Conservation (phyloP, 1,140 invertebrate genomes). For the Drosophila nigrodunni region DNA sequence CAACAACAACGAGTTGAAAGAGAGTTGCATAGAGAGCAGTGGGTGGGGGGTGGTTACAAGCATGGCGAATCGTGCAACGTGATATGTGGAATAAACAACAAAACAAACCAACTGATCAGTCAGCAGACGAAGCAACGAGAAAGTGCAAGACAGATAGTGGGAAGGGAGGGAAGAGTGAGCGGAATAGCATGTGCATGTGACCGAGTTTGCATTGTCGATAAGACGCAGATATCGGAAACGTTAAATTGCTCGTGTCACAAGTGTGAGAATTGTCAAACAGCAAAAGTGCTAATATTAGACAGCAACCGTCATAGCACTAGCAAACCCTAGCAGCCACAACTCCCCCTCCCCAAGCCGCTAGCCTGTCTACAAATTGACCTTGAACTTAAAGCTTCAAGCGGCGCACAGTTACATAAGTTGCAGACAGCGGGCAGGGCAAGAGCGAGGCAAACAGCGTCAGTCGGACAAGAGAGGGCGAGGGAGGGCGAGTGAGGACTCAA, state of each 20-base stretch:
- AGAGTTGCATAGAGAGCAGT: slow-evolving; percentile 35
- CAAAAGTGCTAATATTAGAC: slow-evolving; percentile 45
- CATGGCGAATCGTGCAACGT: slow-evolving; percentile 61
- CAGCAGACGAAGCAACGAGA: slow-evolving; percentile 8
- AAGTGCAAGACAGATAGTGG: neutral
- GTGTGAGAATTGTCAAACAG: slow-evolving; percentile 51
- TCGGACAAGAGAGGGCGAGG: slow-evolving; percentile 17
- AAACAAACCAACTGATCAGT: slow-evolving; percentile 4
- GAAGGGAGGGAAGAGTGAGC: neutral
- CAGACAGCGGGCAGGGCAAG: slow-evolving; percentile 17
- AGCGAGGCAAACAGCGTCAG: slow-evolving; percentile 9
- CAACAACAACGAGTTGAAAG: slow-evolving; percentile 34
- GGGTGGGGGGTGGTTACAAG: neutral
- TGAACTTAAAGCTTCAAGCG: slow-evolving; percentile 56
- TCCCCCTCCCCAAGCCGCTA: neutral
- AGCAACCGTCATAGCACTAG: neutral
- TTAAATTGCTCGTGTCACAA: slow-evolving; percentile 41
- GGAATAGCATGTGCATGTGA: slow-evolving; percentile 52
- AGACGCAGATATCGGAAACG: slow-evolving; percentile 42
- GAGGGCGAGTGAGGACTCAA: slow-evolving; percentile 2
- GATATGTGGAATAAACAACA: slow-evolving; percentile 38
- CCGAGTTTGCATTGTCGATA: slow-evolving; percentile 50
- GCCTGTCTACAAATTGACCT: slow-evolving; percentile 44
- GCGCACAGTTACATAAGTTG: slow-evolving; percentile 39
- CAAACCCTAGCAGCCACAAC: no score